Base-by-base conservation (phyloP, 2,797 vertebrate genomes). In the Betta splendens region DNA sequence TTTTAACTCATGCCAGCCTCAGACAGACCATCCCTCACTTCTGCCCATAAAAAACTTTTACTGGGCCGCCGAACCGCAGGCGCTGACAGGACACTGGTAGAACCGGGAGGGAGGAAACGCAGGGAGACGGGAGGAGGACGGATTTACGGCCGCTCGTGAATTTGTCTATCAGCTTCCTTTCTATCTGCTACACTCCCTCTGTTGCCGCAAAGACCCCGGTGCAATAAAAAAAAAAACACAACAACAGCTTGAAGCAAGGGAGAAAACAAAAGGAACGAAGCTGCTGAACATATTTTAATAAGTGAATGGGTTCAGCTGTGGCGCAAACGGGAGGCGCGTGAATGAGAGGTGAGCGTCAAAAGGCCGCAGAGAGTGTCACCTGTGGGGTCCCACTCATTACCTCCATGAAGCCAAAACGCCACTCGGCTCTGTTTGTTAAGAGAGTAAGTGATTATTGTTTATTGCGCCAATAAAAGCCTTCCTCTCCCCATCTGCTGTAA, bases 391-490 rank as follows among this genome's bases (percentile, higher is more conserved):
- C 47, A 31, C 47, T 78, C 61, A 79, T 86, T 75, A 78, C 66
- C 63, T 77, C 79, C 69, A 81, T 80, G 79, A 84, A 68, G 51
- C 39, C 45, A 11, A 13, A 48, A 61, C 45, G 56, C 23, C 33
- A 21, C 63, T 40, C 44, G 29, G 65, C 63, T 83, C 48, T 80
- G 71, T 84, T 81, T 83, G 79, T 77, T 72, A 50, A 56, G 47
- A 45, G 75, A 84, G 65, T 62, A 29, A 38, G 79, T 85, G 74
- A 89, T 91, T 84, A 87, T 89, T 89, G 87, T 92, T 92, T 90
- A 92, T 90, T 84, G 77, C 83, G 64, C 72, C 78, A 85, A 87
- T 90, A 91, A 91, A 90, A 88, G 53, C 72, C 84, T 81, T 79
- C 83, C 79, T 79, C 83, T 75, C 51, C 84, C 85, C 84, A 81